Evolutionary conservation across 2,113 vertebrate species (phyloP).

Genomic region (Brachionichthys hirsutus): DNA sequence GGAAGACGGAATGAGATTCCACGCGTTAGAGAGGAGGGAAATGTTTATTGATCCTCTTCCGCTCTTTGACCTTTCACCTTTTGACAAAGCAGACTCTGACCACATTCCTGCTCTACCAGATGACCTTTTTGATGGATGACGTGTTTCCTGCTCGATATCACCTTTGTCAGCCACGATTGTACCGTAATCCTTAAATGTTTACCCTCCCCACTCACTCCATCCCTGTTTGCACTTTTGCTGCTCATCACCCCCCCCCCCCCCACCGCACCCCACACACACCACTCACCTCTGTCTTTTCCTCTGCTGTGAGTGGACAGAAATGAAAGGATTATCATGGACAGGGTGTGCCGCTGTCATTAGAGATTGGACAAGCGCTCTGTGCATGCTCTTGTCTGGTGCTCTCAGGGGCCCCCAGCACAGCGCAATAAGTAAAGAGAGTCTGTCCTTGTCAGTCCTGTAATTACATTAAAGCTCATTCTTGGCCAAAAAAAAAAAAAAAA

Average conservation of each 20-base stretch:
- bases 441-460: constrained; percentile 74
- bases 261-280: background rate
- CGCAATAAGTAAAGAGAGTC: constrained; percentile 68
- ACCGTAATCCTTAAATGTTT: constrained; percentile 31
- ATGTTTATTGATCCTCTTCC: constrained; percentile 9
- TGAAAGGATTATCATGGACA: constrained; percentile 63
- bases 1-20: background rate
- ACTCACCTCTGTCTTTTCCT: constrained; percentile 35
- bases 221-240: constrained; percentile 16
- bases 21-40: background rate
- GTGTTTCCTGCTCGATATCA: constrained; percentile 6
- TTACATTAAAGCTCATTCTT: constrained; percentile 73
- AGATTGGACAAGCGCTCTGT: constrained; percentile 69
- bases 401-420: constrained; percentile 51
- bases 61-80: constrained; percentile 27
- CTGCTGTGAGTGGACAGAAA: constrained; percentile 54
- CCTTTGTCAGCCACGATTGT: constrained; percentile 26
- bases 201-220: constrained; percentile 8
- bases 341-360: constrained; percentile 69
- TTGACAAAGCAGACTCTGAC: background rate
- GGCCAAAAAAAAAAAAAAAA: constrained; percentile 37
- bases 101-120: background rate
- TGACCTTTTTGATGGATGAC: constrained; percentile 30
- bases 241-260: constrained; percentile 4
- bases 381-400: constrained; percentile 48